These are phyloP conservation scores for Myotis vivesi DNA, from an alignment of 2,797 vertebrate genomes.

Conservation along the genomic window DNA sequence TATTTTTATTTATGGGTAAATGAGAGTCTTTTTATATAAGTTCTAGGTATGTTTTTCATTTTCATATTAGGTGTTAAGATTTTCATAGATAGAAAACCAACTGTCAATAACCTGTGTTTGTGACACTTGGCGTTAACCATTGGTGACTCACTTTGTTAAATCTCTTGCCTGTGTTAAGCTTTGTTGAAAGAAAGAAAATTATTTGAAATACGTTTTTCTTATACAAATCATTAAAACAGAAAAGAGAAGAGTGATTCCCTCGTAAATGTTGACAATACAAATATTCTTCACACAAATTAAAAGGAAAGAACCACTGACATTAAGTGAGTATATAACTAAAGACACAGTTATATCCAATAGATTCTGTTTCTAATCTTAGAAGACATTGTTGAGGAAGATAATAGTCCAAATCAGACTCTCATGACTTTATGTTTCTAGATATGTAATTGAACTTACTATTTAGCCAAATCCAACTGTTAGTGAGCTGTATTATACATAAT, in stretches of 20 bases:
- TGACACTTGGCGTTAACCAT: not conserved
- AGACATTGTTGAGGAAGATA: not conserved
- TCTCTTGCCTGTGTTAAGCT: not conserved
- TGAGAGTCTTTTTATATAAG: not conserved
- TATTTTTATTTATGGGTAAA: not conserved
- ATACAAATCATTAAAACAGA: not conserved
- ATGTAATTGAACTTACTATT: not conserved
- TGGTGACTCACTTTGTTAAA: not conserved
- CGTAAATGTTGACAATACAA: not conserved
- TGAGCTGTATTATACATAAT: not conserved
- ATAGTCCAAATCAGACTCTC: not conserved
- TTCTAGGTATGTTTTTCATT: not conserved
- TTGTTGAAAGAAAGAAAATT: not conserved
- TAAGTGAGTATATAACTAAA: not conserved
- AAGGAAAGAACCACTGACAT: not conserved
- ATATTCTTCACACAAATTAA: not conserved
- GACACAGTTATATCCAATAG: not conserved
- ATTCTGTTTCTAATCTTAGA: not conserved
- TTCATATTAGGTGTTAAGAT: not conserved
- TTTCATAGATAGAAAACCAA: not conserved
- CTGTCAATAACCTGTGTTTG: not conserved
- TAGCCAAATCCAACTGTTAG: conserved; percentile 17
- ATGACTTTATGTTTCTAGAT: not conserved
- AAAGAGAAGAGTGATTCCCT: not conserved
- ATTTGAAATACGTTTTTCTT: conserved; percentile 22